Evolutionary conservation across 2,888 invertebrate species (phyloP), one percentile per base, ranked within the genome.

Genomic region (Alcis repandata): DNA sequence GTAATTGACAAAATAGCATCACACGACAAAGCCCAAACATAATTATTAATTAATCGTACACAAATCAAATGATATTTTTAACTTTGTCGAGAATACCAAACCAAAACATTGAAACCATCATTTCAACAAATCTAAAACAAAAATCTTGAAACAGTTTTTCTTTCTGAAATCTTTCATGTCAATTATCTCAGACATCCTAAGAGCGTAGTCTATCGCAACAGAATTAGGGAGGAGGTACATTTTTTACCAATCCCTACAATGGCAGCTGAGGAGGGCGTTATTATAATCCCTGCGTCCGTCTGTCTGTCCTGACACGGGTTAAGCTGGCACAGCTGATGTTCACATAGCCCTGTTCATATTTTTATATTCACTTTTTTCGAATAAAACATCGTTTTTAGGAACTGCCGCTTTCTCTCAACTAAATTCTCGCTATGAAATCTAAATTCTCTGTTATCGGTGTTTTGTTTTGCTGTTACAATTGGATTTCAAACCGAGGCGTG

Each of bases 201-300:
- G 17, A 56, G 49, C 62, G 22, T 22, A 45, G 63, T 63, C 62
- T 32, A 62, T 67, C 62, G 45, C 43, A 67, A 65, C 53, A 57
- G 68, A 62, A 51, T 62, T 54, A 62, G 52, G 32, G 46, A 54
- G 63, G 49, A 38, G 20, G 54, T 70, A 70, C 70, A 70, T 68
- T 70, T 71, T 71, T 63, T 66, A 69, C 13, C 51, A 52, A 59
- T 59, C 57, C 60, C 33, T 51, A 73, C 65, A 66, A 70, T 68
- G 69, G 72, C 77, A 80, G 79, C 60, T 69, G 72, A 75, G 77
- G 73, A 76, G 74, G 72, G 75, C 72, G 74, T 76, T 80, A 77
- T 75, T 80, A 78, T 86, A 85, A 84, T 81, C 84, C 84, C 73
- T 71, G 75, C 68, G 78, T 80, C 82, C 70, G 82, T 77, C 85